phyloP scores from a whole-genome alignment of 2,113 vertebrate genomes.

The Bufo bufo region DNA sequence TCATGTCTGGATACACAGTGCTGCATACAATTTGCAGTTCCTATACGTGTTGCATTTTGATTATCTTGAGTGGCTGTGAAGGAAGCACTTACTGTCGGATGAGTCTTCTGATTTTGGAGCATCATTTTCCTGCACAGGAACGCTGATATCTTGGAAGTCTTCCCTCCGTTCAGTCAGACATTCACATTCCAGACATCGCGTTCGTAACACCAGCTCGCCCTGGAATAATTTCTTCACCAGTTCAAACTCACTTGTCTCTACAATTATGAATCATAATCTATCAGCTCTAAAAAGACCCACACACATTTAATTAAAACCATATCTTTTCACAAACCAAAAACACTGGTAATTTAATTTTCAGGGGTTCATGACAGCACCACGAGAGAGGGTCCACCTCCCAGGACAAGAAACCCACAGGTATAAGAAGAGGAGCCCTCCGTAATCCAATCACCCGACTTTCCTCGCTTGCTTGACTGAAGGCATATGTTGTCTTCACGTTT shows the following conservation, averaged over 20 bases:
- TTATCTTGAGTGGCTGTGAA: background rate
- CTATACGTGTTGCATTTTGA: background rate
- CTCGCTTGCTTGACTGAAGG: too few species aligned
- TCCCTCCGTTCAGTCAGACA: conserved; percentile 93
- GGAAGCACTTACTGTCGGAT: conserved; percentile 79
- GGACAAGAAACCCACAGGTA: too few species aligned
- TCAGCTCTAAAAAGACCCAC: background rate
- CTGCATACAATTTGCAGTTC: too few species aligned
- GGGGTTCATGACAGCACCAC: too few species aligned
- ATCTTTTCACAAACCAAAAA: background rate
- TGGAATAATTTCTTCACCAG: conserved; percentile 94
- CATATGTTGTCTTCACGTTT: too few species aligned
- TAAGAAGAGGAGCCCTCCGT: too few species aligned
- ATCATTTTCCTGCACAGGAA: conserved; percentile 93
- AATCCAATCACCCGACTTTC: too few species aligned
- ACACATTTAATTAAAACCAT: background rate
- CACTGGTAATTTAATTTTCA: too few species aligned
- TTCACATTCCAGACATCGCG: conserved; percentile 95
- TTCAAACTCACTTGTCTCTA: conserved; percentile 79
- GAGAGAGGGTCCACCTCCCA: too few species aligned
- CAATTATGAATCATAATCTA: conserved; percentile 14
- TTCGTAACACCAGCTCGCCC: conserved; percentile 90
- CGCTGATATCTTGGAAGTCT: conserved; percentile 97
- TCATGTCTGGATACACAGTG: too few species aligned
- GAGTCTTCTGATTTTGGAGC: conserved; percentile 78